Base-by-base conservation (phyloP, 2,113 vertebrate genomes). In the Gyps fulvus region DNA sequence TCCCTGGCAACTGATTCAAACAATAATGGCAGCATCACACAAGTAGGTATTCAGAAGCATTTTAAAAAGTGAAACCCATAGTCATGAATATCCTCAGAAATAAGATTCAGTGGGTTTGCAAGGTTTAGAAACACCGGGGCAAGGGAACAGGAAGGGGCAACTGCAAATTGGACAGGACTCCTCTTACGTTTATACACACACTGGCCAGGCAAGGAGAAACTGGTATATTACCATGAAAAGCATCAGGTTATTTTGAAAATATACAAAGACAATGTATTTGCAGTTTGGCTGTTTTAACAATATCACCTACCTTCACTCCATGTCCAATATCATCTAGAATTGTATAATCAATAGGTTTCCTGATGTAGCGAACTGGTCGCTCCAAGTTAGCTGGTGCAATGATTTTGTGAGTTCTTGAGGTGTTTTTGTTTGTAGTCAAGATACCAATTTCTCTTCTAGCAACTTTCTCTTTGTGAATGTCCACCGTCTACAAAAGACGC, bases 401-500 rank as follows among this genome's bases (percentile, higher is more conserved):
- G 98, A 99, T 99, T 98, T 99, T 99, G 98, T 99, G 99, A 42
- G 99, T 99, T 97, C 99, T 99, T 95, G 99, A 99, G 62, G 99
- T 99, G 98, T 99, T 99, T 98, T 99, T 99, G 98, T 99, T 99
- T 95, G 99, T 99, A 95, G 99, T 99, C 98, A 99, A 99, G 98
- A 99, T 99, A 97, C 99, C 99, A 95, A 99, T 99, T 98, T 99
- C 99, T 98, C 99, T 99, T 97, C 99, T 98, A 84, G 99, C 99
- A 93, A 99, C 99, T 97, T 99, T 99, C 97, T 99, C 99, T 98
- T 99, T 99, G 98, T 99, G 99, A 98, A 99, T 99, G 98, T 99
- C 99, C 98, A 99, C 99, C 42, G 99, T 99, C 99, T 99, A 97
- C 14, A 97, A 98, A 98, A 97, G 96, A 98, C 86, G 98, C 40